Evolutionary conservation across 2,113 vertebrate species (phyloP).

Genomic region (Hippoglossus stenolepis): DNA sequence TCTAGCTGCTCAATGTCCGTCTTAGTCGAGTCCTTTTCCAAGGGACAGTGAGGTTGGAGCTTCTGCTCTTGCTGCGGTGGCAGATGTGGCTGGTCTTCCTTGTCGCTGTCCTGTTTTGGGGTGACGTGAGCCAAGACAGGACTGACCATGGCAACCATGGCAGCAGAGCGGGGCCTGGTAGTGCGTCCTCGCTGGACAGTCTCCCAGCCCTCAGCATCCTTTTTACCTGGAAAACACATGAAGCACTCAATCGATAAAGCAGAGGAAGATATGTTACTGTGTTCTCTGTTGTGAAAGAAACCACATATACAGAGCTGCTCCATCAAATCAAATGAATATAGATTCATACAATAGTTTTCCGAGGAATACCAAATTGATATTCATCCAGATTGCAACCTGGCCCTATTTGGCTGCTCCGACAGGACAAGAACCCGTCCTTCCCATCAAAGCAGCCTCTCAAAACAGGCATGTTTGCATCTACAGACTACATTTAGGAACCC

Average conservation of each 20-base stretch:
- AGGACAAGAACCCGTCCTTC: too few relatives aligned
- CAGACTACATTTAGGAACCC: background rate
- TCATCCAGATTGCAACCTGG: too few relatives aligned
- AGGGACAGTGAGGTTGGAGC: conserved; percentile 55
- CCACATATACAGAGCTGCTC: too few relatives aligned
- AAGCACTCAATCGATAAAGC: background rate
- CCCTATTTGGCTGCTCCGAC: too few relatives aligned
- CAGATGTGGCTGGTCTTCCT: conserved; percentile 78
- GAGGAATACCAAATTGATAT: too few relatives aligned
- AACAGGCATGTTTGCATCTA: background rate
- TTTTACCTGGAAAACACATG: conserved; percentile 81
- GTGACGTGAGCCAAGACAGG: conserved; percentile 71
- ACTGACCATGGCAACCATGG: conserved; percentile 84
- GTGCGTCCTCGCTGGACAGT: conserved; percentile 96
- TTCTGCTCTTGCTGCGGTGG: conserved; percentile 78
- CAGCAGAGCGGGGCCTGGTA: conserved; percentile 88
- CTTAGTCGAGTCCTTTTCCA: conserved; percentile 47
- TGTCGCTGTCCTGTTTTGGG: conserved; percentile 86
- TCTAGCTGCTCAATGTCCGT: conserved; percentile 43
- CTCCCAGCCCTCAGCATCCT: conserved; percentile 97
- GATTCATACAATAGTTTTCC: too few relatives aligned
- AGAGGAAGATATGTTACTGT: background rate
- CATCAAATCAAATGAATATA: too few relatives aligned
- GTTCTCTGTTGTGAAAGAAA: background rate
- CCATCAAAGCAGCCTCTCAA: background rate